Base-by-base conservation (phyloP, 2,113 vertebrate species). In the Cichladusa arquata region DNA sequence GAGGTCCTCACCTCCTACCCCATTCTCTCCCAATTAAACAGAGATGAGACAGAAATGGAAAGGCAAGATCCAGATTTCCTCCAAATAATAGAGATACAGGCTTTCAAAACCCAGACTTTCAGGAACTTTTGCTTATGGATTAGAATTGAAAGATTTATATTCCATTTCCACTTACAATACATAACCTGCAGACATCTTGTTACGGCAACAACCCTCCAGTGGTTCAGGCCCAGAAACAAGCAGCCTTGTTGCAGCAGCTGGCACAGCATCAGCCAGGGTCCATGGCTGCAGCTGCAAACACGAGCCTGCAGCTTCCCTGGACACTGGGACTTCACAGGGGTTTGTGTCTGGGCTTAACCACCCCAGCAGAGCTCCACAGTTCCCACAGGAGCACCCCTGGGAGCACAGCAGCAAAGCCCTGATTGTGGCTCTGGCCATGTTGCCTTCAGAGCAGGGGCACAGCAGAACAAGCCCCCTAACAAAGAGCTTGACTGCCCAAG, bases 211-310 rank as follows among this genome's bases (percentile, higher is more conserved):
- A n/a, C 26, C 25, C 51, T 40, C 15, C 22, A 19, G 24, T 3
- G 24, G 72, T n/a, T 76, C 5, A 5, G 26, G 40, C 23, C 34
- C 57, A 5, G 18, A 58, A n/a, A 4, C 0, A 14, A 31, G 67
- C 50, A 69, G 54, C 50, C 36, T 36, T 36, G 9, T 36, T 36
- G 36, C 36, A 36, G 36, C 36, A 36, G 36, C 36, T 16, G 31
- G n/a, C 58, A 56, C 26, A 6, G 50, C 1, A 5, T 9, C 5
- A 0, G 44, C 8, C 0, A 0, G 36, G 29, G 61, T 47, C 17
- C 24, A 7, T 4, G 51, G 58, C 36, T 36, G 36, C 36, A 36
- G 36, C 8, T 36, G 36, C 36, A 36, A 36, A 36, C 36, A 36
- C 36, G 36, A 36, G 36, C 36, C 51, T 73, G 23, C 42, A 60